phyloP scores from a whole-genome alignment of 2,797 vertebrate species.

The Todus mexicanus region DNA sequence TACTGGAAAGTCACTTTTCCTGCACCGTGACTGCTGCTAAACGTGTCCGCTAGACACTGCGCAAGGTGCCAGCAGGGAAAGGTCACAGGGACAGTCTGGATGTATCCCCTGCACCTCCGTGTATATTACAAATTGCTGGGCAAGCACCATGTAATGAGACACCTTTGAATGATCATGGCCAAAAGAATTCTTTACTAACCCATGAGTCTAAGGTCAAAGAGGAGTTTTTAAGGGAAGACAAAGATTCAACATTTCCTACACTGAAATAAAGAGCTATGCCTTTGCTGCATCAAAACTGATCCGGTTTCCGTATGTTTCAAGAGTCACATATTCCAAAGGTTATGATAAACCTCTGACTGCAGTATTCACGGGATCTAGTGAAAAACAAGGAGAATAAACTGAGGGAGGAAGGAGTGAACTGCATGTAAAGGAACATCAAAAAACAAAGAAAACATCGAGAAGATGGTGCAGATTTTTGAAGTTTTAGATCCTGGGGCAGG shows the following conservation, averaged over 20 bases:
- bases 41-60: neutral
- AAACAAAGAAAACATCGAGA: neutral
- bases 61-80: constrained; percentile 30
- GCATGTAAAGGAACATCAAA: neutral
- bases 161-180: neutral
- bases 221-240: neutral
- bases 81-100: neutral
- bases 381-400: neutral
- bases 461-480: neutral
- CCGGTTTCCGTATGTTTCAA: neutral
- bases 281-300: neutral
- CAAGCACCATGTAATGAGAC: constrained; percentile 20
- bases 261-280: neutral
- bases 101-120: neutral
- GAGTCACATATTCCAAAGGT: neutral
- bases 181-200: neutral
- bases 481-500: neutral
- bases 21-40: constrained; percentile 27
- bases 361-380: neutral
- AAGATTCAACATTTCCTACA: neutral
- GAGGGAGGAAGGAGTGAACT: neutral
- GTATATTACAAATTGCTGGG: constrained; percentile 27
- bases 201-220: neutral
- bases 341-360: neutral
- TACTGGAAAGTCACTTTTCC: constrained; percentile 5